phyloP scores from a whole-genome alignment of 2,888 invertebrate genomes.

The Calameuta filiformis region DNA sequence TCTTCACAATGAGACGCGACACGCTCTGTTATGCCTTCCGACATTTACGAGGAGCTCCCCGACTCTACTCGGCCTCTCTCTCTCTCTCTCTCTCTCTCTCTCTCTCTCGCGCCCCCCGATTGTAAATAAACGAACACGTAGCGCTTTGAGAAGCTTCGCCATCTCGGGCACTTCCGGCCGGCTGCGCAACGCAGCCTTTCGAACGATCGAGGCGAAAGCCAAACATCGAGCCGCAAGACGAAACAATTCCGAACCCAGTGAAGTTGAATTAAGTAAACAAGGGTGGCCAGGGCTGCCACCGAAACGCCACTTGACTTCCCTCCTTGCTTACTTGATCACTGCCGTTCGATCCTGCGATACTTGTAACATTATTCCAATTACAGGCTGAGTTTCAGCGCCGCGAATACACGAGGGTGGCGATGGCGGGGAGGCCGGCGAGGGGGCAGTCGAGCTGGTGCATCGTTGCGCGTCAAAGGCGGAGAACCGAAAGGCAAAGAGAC shows the following conservation, averaged over 20 bases:
- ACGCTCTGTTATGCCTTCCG: not conserved
- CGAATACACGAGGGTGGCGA: not conserved
- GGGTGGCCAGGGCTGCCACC: slow-evolving; percentile 13
- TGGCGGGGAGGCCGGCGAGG: slow-evolving; percentile 29
- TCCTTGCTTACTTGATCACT: slow-evolving; percentile 12
- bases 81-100: slow-evolving; percentile 5
- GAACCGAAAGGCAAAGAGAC: slow-evolving; percentile 19
- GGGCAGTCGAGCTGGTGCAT: slow-evolving; percentile 18
- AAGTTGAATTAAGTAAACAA: slow-evolving; percentile 53
- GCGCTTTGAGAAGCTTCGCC: no score
- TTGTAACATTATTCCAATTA: no score
- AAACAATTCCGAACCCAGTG: slow-evolving; percentile 55
- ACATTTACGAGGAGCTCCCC: no score
- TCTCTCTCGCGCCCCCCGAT: not conserved
- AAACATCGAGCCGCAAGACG: slow-evolving; percentile 58
- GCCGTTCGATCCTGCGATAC: no score
- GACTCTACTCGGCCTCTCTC: no score
- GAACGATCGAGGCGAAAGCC: slow-evolving; percentile 51
- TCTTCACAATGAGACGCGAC: slow-evolving; percentile 1
- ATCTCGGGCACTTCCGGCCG: slow-evolving; percentile 45
- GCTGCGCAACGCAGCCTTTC: slow-evolving; percentile 55
- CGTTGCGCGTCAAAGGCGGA: slow-evolving; percentile 27
- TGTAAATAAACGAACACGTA: not conserved
- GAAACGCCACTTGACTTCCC: slow-evolving; percentile 3
- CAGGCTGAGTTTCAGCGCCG: no score